These are phyloP conservation scores for Papilio glaucus DNA, from an alignment of 1,140 invertebrate genomes.

Conservation along the genomic window DNA sequence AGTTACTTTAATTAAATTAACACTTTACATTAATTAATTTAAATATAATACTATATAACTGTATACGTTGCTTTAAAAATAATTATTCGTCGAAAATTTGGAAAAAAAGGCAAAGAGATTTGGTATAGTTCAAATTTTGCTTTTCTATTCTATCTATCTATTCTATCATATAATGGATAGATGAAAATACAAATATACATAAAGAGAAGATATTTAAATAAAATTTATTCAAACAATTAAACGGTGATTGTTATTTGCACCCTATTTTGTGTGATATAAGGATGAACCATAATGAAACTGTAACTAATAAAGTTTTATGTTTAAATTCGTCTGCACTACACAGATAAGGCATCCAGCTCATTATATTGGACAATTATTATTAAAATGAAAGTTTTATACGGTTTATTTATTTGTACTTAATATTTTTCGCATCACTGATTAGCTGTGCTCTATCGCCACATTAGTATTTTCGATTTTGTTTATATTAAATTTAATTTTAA, in stretches of 20 bases:
- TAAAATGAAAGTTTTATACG: conserved; percentile 1
- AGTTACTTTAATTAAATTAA: too few species aligned
- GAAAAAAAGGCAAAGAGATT: too few species aligned
- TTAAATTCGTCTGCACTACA: conserved; percentile 9
- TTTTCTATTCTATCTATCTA: too few species aligned
- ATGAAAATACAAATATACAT: neutral
- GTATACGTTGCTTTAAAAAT: too few species aligned
- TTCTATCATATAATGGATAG: too few species aligned
- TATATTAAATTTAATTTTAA: neutral
- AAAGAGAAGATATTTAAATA: neutral
- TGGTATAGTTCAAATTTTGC: too few species aligned
- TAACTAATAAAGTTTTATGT: conserved; percentile 23
- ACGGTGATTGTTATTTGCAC: neutral
- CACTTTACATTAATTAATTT: too few species aligned
- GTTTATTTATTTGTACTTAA: neutral
- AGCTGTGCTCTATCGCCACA: too few species aligned
- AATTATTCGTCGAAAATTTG: too few species aligned
- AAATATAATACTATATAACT: too few species aligned
- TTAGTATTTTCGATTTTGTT: neutral
- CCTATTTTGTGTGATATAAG: neutral
- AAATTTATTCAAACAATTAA: neutral
- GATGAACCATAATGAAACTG: neutral
- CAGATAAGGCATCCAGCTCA: neutral
- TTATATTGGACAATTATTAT: conserved; percentile 4
- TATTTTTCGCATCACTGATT: neutral